Evolutionary conservation across 2,888 invertebrate genomes (phyloP), one percentile per base, ranked within the genome.

Genomic region (Cheilosia scutellata): DNA sequence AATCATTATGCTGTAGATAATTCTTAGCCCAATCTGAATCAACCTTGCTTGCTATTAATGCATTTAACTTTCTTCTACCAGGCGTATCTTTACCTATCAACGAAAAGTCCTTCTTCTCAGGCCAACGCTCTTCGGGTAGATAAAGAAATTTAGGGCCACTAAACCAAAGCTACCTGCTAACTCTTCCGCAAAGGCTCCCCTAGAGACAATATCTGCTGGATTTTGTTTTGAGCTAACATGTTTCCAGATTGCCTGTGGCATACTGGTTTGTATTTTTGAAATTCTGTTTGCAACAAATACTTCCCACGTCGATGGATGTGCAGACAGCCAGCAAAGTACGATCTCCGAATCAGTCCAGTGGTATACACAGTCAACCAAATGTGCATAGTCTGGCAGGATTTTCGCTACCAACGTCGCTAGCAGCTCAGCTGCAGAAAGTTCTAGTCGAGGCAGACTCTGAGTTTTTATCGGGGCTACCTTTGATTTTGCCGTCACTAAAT

Each of bases 401-500:
- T 42, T 42, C 6, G n/a, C 42, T n/a, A 11, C 11, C 11, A 42
- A n/a, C 5, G 11, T 42, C 13, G 42, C 40, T 25, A 60, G 11
- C 27, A 40, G 13, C 13, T 60, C 40, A 13, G 60, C 60, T 27
- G 42, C 60, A 31, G 33, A 55, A n/a, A 55, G 33, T 55, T 87
- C 77, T 5, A 84, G 25, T 1, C 70, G 33, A 5, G 80, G 77
- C 4, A 87, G 40, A 3, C 70, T 77, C 76, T 82, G 70, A 0
- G 74, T 76, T 47, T 87, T 77, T 2, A 82, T 29, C 13, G 78
- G 78, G 47, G 77, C 80, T 57, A 87, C 70, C 31, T 51, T 74
- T 20, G 71, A 82, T 74, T 78, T 87, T 20, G 76, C 79, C 60
- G 71, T 80, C 66, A 58, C 77, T 42, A 83, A 68, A 11, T 70